Evolutionary conservation across 2,113 vertebrate genomes (phyloP), one percentile per base, ranked within the genome.

Genomic region (Sprattus sprattus): DNA sequence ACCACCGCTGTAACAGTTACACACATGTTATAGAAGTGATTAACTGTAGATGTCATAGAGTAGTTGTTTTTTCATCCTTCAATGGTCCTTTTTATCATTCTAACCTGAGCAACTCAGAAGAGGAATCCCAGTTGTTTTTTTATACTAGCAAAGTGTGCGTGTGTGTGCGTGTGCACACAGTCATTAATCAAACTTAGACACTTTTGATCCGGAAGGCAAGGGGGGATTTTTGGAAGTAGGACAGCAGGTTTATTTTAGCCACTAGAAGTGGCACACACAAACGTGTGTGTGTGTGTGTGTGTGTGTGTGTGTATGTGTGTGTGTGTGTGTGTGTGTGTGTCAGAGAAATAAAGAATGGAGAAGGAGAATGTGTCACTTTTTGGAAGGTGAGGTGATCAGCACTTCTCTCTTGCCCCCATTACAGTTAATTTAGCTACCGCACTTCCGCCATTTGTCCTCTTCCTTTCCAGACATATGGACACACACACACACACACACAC

Each of bases 201-300:
- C 81, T 82, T 84, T 44, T 85, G 84, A 78, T 87, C 84, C 16
- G 71, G 89, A 71, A 71, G 28, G 52, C 45, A 52, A 57, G 28
- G 85, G 4, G 64, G 85, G 57, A 64, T 67, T 86, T 83, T 82
- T 39, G 89, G 84, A 94, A 92, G 85, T 92, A 86, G 92, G 91
- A 50, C 90, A 57, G 46, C 0, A 13, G 1, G 90, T 89, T 90
- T 94, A 94, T 92, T 93, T 92, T 84, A 81, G 89, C 89, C 91
- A 57, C 85, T 86, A 52, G 71, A 92, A 92, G 89, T 90, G 84
- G 92, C 88, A 87, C 90, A 86, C 28, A 13, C 64, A 32, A 8
- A 71, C 64, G 11, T 22, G n/a, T n/a, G n/a, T n/a, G n/a, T n/a
- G n/a, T n/a, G n/a, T n/a, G n/a, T n/a, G n/a, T n/a, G n/a, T n/a